Conservation (phyloP, 2,113 vertebrate species). For the Poicephalus meyeri region DNA sequence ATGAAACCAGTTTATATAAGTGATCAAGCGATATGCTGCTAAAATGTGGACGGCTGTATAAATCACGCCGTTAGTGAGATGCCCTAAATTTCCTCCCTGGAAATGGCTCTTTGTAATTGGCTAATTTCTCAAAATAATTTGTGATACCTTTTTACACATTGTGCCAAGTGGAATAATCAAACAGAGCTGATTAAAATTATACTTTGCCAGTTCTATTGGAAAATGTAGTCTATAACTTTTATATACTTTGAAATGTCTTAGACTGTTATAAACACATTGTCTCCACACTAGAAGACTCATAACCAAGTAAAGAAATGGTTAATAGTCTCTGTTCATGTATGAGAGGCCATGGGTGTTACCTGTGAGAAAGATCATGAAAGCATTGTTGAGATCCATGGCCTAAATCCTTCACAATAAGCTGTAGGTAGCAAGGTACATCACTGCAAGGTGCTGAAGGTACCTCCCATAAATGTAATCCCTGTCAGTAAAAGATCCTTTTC, state of each 20-base stretch:
- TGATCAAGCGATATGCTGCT: background rate
- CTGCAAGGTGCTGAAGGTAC: background rate
- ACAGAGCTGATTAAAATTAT: conserved; percentile 8
- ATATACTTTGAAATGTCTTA: background rate
- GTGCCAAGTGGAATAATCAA: conserved; percentile 41
- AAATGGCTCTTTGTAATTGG: conserved; percentile 43
- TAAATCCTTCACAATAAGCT: background rate
- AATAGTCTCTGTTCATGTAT: background rate
- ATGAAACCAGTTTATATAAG: conserved; percentile 22
- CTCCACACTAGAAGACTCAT: background rate
- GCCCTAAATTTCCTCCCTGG: conserved; percentile 39
- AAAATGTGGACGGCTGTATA: conserved; percentile 37
- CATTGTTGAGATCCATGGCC: background rate
- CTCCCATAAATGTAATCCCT: background rate
- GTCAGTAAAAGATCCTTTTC: background rate
- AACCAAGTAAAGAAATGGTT: background rate
- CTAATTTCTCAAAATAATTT: conserved; percentile 62
- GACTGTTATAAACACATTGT: background rate
- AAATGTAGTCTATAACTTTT: background rate
- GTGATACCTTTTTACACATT: conserved; percentile 13
- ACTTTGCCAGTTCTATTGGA: background rate
- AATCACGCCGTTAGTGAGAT: conserved; percentile 35
- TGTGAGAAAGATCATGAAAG: background rate
- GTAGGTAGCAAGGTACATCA: background rate
- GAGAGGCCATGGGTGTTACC: background rate